Evolutionary conservation across 2,888 invertebrate species (phyloP), one percentile per base, ranked within the genome.

Genomic region (Alentia gelatinosa): DNA sequence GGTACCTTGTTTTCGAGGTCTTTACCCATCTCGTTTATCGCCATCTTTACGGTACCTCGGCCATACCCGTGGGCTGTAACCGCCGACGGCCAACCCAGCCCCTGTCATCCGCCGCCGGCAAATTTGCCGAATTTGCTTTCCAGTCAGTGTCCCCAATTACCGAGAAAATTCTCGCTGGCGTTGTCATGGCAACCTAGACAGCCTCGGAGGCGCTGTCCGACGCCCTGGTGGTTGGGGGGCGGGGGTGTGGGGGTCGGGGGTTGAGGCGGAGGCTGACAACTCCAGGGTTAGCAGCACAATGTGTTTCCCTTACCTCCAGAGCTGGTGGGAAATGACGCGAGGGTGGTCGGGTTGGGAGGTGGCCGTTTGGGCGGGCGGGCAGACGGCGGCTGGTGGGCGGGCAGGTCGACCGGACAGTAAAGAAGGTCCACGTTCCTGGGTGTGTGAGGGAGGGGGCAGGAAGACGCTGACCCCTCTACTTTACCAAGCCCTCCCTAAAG

Each of bases 71-170:
- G 30, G 47, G n/a, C 56, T 12, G 68, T 30, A 26, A 68, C 68
- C 56, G 56, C 56, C 56, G n/a, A 4, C 56, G n/a, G 56, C 68
- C 68, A 3, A 68, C 33, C 23, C 68, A 3, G 4, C 68, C 30
- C 68, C 68, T 12, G 30, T 30, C 68, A 68, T 30, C 23, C 30
- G 26, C 68, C 23, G 15, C n/a, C 33, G 23, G 30, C 68, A 68
- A 30, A 47, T 47, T 47, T 47, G 47, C 68, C 68, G 30, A 68
- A 68, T 68, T 68, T 68, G 68, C 68, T 68, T 68, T 68, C 68
- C 30, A 68, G 68, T 68, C 68, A 68, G 68, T 5, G 68, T 68
- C 33, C 12, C 68, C 68, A 68, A 68, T 68, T 68, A 68, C 68
- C 68, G 26, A 30, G 68, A 68, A 68, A 68, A 30, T 68, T 68